Conservation (phyloP, 2,113 vertebrate genomes). For the Leptosomus discolor region DNA sequence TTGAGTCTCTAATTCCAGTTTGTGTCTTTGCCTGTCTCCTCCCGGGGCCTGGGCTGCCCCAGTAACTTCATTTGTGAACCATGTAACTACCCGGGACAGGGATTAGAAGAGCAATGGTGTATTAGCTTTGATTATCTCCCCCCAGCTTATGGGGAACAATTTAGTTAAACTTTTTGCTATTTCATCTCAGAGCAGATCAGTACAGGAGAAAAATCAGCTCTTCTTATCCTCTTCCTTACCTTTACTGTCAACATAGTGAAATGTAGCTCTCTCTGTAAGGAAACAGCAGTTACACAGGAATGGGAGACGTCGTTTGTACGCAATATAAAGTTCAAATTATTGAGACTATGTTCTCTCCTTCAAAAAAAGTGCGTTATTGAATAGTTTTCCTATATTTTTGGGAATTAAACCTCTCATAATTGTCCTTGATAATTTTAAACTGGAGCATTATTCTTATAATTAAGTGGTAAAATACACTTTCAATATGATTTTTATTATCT, state of each 20-base stretch:
- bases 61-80: background rate
- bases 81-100: background rate
- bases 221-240: background rate
- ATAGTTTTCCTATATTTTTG: background rate
- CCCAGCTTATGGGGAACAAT: background rate
- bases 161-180: background rate
- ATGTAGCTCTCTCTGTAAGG: background rate
- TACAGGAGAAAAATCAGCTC: background rate
- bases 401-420: background rate
- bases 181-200: background rate
- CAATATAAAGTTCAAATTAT: background rate
- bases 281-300: background rate
- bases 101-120: background rate
- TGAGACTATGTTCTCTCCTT: background rate
- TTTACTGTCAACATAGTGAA: background rate
- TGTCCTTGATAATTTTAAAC: background rate
- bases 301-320: fast-evolving
- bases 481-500: background rate
- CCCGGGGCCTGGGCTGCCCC: background rate
- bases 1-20: background rate
- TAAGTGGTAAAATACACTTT: background rate
- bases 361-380: background rate
- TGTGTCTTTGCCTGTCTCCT: background rate
- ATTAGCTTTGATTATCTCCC: background rate
- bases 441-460: background rate